phyloP scores from a whole-genome alignment of 2,113 vertebrate species.

The Thunnus maccoyii region DNA sequence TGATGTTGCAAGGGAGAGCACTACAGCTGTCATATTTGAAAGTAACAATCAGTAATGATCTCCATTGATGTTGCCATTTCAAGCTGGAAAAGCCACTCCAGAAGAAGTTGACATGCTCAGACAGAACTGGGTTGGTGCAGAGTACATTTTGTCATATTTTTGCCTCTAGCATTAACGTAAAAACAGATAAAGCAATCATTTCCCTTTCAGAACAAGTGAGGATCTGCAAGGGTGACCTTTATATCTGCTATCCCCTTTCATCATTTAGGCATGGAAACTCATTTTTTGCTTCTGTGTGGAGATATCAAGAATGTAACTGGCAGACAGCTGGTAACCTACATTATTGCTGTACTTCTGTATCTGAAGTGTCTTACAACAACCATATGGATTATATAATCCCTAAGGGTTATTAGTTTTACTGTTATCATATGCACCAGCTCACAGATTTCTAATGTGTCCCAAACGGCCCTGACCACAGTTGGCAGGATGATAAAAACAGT shows the following conservation, averaged over 20 bases:
- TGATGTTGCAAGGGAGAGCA: neutral
- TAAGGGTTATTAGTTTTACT: neutral
- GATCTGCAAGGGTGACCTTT: neutral
- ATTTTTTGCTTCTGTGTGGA: neutral
- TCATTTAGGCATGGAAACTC: neutral
- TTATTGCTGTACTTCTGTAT: constrained; percentile 15
- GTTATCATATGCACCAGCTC: constrained; percentile 13
- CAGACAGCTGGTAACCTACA: constrained; percentile 16
- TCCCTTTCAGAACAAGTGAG: neutral
- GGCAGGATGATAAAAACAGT: neutral
- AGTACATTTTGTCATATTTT: constrained; percentile 22
- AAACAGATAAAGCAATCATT: constrained; percentile 1
- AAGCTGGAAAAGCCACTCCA: neutral
- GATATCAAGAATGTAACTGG: neutral
- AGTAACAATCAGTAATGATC: neutral
- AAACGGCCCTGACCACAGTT: neutral
- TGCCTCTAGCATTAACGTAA: constrained; percentile 16
- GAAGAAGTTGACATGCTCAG: constrained; percentile 38
- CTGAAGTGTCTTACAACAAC: constrained; percentile 13
- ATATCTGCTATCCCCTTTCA: neutral
- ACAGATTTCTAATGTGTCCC: neutral
- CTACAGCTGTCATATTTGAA: constrained; percentile 23
- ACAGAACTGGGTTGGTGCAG: constrained; percentile 26
- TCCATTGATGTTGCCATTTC: neutral
- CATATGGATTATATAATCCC: constrained; percentile 12